Conservation (phyloP, 2,113 vertebrate species). For the Rhabdornis inornatus region DNA sequence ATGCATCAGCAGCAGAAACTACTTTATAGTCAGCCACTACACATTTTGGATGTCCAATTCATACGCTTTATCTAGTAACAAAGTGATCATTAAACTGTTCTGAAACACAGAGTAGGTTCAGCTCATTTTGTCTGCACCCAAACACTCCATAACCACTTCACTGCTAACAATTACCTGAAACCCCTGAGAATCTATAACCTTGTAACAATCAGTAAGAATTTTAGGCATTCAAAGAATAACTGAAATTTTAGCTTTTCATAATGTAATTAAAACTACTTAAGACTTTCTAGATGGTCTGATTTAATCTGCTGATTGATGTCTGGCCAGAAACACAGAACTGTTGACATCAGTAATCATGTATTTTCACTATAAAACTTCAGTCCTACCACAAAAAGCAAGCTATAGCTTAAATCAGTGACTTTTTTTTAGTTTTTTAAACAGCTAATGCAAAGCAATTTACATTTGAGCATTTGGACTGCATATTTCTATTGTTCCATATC, state of each 20-base stretch:
- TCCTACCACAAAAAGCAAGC: not conserved
- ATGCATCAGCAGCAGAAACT: slow-evolving; percentile 64
- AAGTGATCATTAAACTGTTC: slow-evolving; percentile 64
- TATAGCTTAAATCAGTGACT: not conserved
- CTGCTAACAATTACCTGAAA: slow-evolving; percentile 50
- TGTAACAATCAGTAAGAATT: slow-evolving; percentile 45
- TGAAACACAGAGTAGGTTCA: slow-evolving; percentile 62
- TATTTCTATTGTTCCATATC: not conserved
- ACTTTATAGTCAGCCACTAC: slow-evolving; percentile 60
- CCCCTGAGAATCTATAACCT: slow-evolving; percentile 69
- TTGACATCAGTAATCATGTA: not conserved
- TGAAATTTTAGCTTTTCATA: slow-evolving; percentile 1
- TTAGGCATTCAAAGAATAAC: slow-evolving; percentile 7
- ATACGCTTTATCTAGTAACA: slow-evolving; percentile 49
- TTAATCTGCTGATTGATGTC: slow-evolving; percentile 15
- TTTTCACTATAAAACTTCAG: not conserved
- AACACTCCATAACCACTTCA: not conserved
- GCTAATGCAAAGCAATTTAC: not conserved
- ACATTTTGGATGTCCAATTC: slow-evolving; percentile 54
- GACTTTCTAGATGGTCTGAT: slow-evolving; percentile 20
- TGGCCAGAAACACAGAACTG: slow-evolving; percentile 15
- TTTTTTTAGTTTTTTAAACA: not conserved
- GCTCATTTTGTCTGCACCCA: slow-evolving; percentile 35
- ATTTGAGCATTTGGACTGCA: not conserved
- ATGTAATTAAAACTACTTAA: not conserved